Conservation (phyloP, 2,113 vertebrate species). For the Grus americana region DNA sequence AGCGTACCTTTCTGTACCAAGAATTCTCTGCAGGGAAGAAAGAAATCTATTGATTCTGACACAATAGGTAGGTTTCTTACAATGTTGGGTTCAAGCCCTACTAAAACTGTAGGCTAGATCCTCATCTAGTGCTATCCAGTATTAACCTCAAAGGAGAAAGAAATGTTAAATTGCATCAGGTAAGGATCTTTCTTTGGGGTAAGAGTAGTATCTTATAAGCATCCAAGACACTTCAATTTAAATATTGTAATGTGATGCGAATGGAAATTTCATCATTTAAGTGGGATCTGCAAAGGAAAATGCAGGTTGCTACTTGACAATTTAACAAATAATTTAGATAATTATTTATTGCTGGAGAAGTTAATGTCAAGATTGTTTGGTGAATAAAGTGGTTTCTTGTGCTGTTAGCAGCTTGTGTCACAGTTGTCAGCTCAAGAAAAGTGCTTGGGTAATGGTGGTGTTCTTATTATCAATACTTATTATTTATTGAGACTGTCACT, state of each 20-base stretch:
- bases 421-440: neutral
- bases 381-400: slow-evolving; percentile 46
- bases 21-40: neutral
- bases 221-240: neutral
- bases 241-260: neutral
- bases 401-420: neutral
- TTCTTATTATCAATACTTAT: slow-evolving; percentile 13
- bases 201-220: neutral
- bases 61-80: neutral
- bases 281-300: neutral
- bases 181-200: neutral
- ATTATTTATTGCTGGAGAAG: slow-evolving; percentile 21
- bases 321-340: slow-evolving; percentile 11
- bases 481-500: slow-evolving; percentile 1
- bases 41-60: neutral
- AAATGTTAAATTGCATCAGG: neutral
- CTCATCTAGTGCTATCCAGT: neutral
- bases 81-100: neutral
- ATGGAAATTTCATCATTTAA: neutral
- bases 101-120: neutral
- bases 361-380: neutral
- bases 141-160: neutral
- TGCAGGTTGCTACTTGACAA: neutral
- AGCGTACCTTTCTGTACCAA: neutral
- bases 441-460: neutral